These are phyloP conservation scores for Aphis gossypii DNA, from an alignment of 1,140 invertebrate species.

Conservation along the genomic window DNA sequence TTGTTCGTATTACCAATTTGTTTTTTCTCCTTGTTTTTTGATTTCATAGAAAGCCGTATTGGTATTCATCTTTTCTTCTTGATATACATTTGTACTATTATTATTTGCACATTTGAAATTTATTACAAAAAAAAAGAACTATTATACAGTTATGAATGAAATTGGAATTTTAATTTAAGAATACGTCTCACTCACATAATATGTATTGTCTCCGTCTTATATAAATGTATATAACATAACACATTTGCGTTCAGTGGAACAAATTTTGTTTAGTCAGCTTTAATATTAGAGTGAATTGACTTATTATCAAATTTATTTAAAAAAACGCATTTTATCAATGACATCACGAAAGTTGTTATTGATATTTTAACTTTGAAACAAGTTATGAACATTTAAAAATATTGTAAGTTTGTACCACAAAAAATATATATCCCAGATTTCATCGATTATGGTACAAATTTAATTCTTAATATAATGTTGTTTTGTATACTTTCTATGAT, in stretches of 20 bases:
- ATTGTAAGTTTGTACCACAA: not conserved
- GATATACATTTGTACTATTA: not conserved
- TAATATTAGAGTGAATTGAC: not conserved
- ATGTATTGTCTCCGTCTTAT: not conserved
- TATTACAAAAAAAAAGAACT: not conserved
- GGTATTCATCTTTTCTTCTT: not conserved
- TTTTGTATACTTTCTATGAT: too few relatives aligned
- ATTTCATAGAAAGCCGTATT: not conserved
- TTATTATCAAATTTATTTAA: slow-evolving; percentile 3
- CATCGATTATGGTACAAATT: not conserved
- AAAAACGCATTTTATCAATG: not conserved
- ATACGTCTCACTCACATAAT: not conserved
- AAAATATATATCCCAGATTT: not conserved
- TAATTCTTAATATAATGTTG: not conserved
- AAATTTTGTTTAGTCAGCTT: not conserved
- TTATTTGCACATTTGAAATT: not conserved
- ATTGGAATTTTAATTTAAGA: not conserved
- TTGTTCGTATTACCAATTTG: slow-evolving; percentile 23
- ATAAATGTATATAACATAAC: not conserved
- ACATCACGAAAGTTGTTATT: not conserved
- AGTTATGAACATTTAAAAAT: too few relatives aligned
- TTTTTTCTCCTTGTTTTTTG: not conserved
- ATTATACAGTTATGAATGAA: not conserved
- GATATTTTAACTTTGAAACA: not conserved
- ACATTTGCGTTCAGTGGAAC: not conserved